Percentiles rank a stretch among this genome's conserved stretches.
These are phyloP conservation scores for Collichthys lucidus DNA, from an alignment of 2,113 vertebrate species.

Conservation along the genomic window DNA sequence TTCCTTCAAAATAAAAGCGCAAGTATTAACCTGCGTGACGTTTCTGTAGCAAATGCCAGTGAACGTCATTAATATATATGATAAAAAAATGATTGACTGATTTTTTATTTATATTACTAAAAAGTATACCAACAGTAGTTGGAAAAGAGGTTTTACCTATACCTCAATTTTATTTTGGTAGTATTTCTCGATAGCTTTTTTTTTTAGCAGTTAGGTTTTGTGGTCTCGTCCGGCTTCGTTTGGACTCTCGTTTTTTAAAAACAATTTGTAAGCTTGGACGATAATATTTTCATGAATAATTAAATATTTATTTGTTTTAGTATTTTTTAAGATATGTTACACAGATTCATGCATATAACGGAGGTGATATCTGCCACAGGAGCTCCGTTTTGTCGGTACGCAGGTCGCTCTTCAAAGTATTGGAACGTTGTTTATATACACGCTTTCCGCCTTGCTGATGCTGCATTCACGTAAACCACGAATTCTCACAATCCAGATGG, in stretches of 20 bases:
- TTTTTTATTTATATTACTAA: background rate
- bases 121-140: background rate
- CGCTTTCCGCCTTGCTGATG: constrained; percentile 37
- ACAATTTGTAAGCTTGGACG: background rate
- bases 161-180: constrained; percentile 5
- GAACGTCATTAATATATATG: background rate
- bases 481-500: fast-evolving
- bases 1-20: constrained; percentile 40
- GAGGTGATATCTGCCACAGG: fast-evolving
- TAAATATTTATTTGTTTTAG: fast-evolving
- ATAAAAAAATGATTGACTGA: fast-evolving
- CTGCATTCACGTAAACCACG: constrained; percentile 8
- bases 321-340: fast-evolving
- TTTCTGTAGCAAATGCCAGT: no score
- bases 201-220: background rate
- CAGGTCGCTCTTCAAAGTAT: background rate
- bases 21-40: background rate
- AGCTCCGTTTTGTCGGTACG: background rate
- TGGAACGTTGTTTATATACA: background rate
- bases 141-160: background rate
- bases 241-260: background rate
- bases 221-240: constrained; percentile 7
- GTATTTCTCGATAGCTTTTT: background rate
- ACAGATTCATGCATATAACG: fast-evolving
- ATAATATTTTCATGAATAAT: no score